phyloP scores from a whole-genome alignment of 2,888 invertebrate genomes.

The Cyclophora albipunctata region DNA sequence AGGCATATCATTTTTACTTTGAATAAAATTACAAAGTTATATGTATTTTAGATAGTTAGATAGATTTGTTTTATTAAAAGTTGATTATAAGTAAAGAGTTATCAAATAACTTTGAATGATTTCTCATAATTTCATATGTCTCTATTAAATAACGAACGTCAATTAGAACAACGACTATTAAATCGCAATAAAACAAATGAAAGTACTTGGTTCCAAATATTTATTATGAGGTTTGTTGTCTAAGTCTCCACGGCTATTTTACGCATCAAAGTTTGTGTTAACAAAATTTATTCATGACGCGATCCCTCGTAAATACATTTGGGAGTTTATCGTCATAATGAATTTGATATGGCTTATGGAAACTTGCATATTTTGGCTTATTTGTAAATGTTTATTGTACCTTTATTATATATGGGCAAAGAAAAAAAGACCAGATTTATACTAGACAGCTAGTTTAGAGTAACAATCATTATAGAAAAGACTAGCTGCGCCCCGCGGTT shows the following conservation, averaged over 20 bases:
- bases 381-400: slow-evolving; percentile 27
- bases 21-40: no score
- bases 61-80: no score
- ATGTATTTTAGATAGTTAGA: no score
- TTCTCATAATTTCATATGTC: no score
- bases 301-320: slow-evolving; percentile 73
- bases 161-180: slow-evolving; percentile 1
- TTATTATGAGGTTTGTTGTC: slow-evolving; percentile 46
- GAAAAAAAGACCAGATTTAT: no score
- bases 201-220: slow-evolving; percentile 5
- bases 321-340: slow-evolving; percentile 73
- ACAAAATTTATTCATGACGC: slow-evolving; percentile 72
- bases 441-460: no score
- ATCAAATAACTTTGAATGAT: no score
- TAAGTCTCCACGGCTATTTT: slow-evolving; percentile 59
- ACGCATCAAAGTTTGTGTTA: slow-evolving; percentile 68
- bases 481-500: no score
- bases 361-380: slow-evolving; percentile 45
- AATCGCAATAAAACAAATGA: slow-evolving; percentile 1
- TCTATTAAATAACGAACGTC: neutral
- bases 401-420: no score
- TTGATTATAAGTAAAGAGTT: no score
- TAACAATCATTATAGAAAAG: no score
- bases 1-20: no score
- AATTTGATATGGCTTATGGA: slow-evolving; percentile 71